Percentiles rank a stretch among this genome's conserved stretches.
phyloP scores from a whole-genome alignment of 1,140 invertebrate species.

The Apis laboriosa region DNA sequence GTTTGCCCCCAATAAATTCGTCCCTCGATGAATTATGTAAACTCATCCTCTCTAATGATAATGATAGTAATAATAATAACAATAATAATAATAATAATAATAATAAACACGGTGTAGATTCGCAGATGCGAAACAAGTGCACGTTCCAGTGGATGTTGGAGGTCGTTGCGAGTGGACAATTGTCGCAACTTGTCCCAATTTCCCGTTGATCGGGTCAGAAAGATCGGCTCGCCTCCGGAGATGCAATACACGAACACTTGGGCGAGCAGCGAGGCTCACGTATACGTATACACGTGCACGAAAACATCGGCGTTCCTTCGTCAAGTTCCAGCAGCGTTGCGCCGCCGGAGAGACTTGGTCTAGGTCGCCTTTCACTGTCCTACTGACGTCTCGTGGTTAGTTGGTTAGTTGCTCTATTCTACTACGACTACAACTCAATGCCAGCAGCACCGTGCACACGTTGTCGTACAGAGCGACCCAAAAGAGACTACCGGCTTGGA shows the following conservation, averaged over 20 bases:
- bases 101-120: no score
- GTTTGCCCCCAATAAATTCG: no score
- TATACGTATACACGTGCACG: slow-evolving; percentile 26
- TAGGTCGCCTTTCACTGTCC: slow-evolving; percentile 79
- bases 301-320: slow-evolving; percentile 47
- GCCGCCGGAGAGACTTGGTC: slow-evolving; percentile 70
- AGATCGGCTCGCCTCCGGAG: slow-evolving; percentile 7
- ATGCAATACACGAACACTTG: slow-evolving; percentile 3
- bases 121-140: no score
- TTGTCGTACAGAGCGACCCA: slow-evolving; percentile 61
- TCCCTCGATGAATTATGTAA: no score
- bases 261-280: no score
- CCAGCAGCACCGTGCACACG: slow-evolving; percentile 55
- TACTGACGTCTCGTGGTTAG: slow-evolving; percentile 72
- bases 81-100: no score
- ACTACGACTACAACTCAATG: slow-evolving; percentile 68
- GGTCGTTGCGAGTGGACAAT: no score
- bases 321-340: slow-evolving; percentile 50
- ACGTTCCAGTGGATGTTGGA: no score
- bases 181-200: background rate
- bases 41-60: no score
- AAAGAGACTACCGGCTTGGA: slow-evolving; percentile 35
- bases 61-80: no score
- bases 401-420: slow-evolving; percentile 70
- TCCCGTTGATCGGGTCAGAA: background rate